Conservation (phyloP, 2,113 vertebrate genomes). For the Ictalurus punctatus region DNA sequence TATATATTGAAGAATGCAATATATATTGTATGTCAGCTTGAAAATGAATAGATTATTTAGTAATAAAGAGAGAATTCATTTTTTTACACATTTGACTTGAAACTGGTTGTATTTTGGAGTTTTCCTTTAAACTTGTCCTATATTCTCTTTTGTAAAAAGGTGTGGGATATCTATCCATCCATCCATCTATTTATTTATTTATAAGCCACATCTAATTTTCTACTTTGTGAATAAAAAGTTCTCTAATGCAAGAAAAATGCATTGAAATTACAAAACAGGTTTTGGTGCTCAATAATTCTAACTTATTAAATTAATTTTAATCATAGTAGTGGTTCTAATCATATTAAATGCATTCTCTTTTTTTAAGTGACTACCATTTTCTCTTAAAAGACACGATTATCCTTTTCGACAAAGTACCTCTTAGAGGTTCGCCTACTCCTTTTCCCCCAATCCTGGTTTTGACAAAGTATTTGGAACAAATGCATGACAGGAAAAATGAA, state of each 20-base stretch:
- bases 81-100: neutral
- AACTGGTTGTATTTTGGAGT: neutral
- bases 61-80: neutral
- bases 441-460: neutral
- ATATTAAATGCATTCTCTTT: neutral
- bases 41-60: no score
- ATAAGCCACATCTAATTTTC: neutral
- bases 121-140: neutral
- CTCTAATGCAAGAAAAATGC: neutral
- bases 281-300: neutral
- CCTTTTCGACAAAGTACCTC: neutral
- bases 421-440: no score
- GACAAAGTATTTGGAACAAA: neutral
- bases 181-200: neutral
- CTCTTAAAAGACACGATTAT: neutral
- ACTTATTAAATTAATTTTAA: neutral
- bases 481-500: neutral
- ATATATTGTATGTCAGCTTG: no score
- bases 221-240: neutral
- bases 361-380: neutral
- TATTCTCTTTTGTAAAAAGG: neutral
- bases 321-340: neutral
- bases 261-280: neutral
- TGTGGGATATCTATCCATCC: neutral
- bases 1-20: no score